Conservation (phyloP, 1,140 invertebrate genomes). For the Dendroctonus ponderosae region DNA sequence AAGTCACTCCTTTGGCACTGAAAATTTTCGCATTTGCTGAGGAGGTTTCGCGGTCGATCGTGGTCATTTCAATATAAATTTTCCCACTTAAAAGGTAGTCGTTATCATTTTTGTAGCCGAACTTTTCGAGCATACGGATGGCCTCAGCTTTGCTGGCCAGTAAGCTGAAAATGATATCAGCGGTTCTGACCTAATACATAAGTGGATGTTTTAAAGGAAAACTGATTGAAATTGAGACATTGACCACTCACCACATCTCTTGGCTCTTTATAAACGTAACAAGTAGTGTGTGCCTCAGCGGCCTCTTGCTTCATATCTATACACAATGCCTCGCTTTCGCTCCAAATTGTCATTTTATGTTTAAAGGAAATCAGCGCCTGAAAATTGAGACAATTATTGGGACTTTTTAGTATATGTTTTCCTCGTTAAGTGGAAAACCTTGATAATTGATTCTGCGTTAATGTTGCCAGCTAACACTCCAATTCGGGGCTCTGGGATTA, state of each 20-base stretch:
- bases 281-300: neutral
- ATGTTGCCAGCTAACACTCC: slow-evolving; percentile 6
- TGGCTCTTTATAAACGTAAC: neutral
- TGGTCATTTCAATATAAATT: slow-evolving; percentile 95
- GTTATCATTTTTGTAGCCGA: slow-evolving; percentile 77
- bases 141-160: slow-evolving; percentile 89
- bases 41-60: slow-evolving; percentile 90
- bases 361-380: slow-evolving; percentile 87
- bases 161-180: slow-evolving; percentile 93
- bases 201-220: neutral
- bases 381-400: neutral
- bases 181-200: slow-evolving; percentile 57
- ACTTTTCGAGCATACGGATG: slow-evolving; percentile 96
- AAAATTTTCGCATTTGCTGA: slow-evolving; percentile 89
- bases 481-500: neutral
- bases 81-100: slow-evolving; percentile 69
- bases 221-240: neutral
- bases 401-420: neutral
- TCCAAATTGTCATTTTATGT: slow-evolving; percentile 92
- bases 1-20: slow-evolving; percentile 81
- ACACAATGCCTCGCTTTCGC: slow-evolving; percentile 80
- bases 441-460: neutral
- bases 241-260: slow-evolving; percentile 47
- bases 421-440: neutral
- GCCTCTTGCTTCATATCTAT: neutral